Percentiles rank a stretch among this genome's conserved stretches.
These are phyloP conservation scores for Panthera tigris DNA, from an alignment of 2,113 vertebrate species.

Conservation along the genomic window DNA sequence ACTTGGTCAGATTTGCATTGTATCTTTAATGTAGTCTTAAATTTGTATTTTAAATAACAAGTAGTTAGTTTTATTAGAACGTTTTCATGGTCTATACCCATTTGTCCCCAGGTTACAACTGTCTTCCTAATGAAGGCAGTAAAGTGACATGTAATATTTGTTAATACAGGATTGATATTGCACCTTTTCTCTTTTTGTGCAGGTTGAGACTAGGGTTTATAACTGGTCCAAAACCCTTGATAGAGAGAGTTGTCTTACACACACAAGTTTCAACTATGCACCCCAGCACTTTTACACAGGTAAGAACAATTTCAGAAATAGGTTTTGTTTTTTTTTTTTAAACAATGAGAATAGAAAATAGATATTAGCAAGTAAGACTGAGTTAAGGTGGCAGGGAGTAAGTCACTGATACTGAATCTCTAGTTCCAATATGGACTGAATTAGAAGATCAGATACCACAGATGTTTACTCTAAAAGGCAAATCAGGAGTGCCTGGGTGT, in stretches of 20 bases:
- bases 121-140: neutral
- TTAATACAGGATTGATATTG: neutral
- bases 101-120: neutral
- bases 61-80: neutral
- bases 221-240: slow-evolving; percentile 93
- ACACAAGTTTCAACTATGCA: slow-evolving; percentile 94
- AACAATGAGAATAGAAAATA: neutral
- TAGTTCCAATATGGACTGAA: neutral
- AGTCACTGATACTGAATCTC: neutral
- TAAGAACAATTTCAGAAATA: slow-evolving; percentile 73
- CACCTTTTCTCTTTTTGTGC: slow-evolving; percentile 28
- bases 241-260: slow-evolving; percentile 92
- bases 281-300: slow-evolving; percentile 95
- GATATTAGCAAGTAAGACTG: neutral
- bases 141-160: neutral
- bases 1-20: neutral
- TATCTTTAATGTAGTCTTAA: slow-evolving; percentile 9
- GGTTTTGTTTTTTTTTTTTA: neutral
- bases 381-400: neutral
- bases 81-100: neutral
- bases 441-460: neutral
- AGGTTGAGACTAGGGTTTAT: slow-evolving; percentile 95
- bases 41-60: neutral
- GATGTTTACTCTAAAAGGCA: neutral
- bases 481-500: neutral